Conservation (phyloP, 1,140 invertebrate species). For the Zaprionus nigranus region DNA sequence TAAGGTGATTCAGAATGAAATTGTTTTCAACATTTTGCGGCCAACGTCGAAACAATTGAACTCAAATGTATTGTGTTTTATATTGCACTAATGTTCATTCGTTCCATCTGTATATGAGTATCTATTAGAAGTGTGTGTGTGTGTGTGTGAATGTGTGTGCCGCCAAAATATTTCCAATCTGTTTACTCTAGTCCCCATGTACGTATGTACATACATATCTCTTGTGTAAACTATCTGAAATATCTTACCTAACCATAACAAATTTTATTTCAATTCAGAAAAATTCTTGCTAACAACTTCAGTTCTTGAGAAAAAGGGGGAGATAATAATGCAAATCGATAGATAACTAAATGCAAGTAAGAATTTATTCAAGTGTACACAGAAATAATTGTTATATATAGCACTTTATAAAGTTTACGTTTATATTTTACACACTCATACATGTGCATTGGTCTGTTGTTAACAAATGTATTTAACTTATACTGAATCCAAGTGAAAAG, state of each 20-base stretch:
- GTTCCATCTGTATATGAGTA: conserved; percentile 9
- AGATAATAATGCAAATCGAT: background rate
- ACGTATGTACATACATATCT: conserved; percentile 1
- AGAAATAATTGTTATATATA: background rate
- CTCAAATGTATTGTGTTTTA: conserved; percentile 23
- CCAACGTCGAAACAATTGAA: conserved; percentile 30
- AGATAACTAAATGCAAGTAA: conserved; percentile 4
- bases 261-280: conserved; percentile 4
- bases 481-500: background rate
- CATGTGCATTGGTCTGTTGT: background rate
- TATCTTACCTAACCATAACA: conserved; percentile 11
- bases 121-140: conserved; percentile 1
- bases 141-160: background rate
- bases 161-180: conserved; percentile 22
- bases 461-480: conserved; percentile 1
- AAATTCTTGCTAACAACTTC: conserved; percentile 12
- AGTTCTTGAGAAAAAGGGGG: background rate
- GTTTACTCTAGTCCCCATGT: conserved; percentile 18
- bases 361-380: background rate
- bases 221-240: conserved; percentile 4
- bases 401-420: background rate
- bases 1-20: conserved; percentile 29
- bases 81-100: conserved; percentile 20
- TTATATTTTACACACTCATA: background rate
- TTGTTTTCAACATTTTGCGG: conserved; percentile 21